Evolutionary conservation across 2,888 invertebrate genomes (phyloP).

Genomic region (Bombylius major): DNA sequence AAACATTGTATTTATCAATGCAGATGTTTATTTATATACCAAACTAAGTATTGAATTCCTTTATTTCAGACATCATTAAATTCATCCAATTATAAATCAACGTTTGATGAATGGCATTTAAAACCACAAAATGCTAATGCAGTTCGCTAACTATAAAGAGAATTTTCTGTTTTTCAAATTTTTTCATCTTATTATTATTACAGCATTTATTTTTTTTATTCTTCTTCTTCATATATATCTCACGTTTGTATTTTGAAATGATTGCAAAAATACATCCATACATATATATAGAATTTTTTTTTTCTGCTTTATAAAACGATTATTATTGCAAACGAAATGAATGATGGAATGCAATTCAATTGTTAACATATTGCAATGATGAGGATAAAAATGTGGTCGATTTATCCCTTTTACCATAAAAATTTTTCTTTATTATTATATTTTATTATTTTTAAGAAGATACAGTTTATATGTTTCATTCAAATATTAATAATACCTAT

Average conservation of each 20-base stretch:
- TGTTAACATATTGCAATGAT: not conserved
- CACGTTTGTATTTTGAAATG: no score
- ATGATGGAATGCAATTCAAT: not conserved
- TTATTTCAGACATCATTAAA: not conserved
- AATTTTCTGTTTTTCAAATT: not conserved
- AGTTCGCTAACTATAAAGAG: not conserved
- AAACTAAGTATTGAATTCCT: not conserved
- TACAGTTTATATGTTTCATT: no score
- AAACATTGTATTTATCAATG: not conserved
- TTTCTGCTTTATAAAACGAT: no score
- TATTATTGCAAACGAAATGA: not conserved
- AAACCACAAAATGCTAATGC: slow-evolving; percentile 3
- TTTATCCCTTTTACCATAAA: not conserved
- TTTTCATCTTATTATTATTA: not conserved
- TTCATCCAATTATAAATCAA: slow-evolving; percentile 6
- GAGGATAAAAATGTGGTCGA: not conserved
- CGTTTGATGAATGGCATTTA: slow-evolving; percentile 3
- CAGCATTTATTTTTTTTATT: not conserved
- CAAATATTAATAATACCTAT: no score
- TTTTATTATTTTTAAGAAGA: not conserved
- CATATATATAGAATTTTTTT: no score
- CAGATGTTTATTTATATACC: not conserved
- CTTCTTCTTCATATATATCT: not conserved
- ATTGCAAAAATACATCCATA: no score
- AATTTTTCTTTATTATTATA: not conserved